Percentiles rank a stretch among this genome's conserved stretches.
Evolutionary conservation across 2,113 vertebrate species (phyloP).

Genomic region (Loxodonta africana): DNA sequence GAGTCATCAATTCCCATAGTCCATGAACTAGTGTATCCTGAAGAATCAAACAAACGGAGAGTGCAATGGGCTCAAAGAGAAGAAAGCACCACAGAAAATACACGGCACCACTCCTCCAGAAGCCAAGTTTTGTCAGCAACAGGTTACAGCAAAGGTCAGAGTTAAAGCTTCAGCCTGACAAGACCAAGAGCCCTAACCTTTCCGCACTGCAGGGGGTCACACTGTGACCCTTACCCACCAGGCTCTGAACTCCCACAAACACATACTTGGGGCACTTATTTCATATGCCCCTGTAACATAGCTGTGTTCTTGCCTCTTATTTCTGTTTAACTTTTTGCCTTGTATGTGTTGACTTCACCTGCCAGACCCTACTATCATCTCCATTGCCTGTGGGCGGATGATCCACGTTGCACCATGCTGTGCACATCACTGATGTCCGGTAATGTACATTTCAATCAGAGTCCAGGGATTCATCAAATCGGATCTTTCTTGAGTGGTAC

Average conservation of each 20-base stretch:
- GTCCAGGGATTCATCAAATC: not conserved
- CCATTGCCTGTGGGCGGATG: not conserved
- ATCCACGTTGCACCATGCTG: accelerated
- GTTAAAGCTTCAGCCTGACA: too few relatives aligned
- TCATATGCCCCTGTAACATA: not conserved
- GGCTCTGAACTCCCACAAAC: not conserved
- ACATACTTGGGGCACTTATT: accelerated
- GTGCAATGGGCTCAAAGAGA: not conserved
- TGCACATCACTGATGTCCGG: not conserved
- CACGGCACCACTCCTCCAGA: not conserved
- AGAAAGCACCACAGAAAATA: not conserved
- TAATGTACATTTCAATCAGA: not conserved
- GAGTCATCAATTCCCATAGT: constrained; percentile 92
- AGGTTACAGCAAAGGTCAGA: not conserved
- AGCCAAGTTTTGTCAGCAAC: not conserved
- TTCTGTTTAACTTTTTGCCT: not conserved
- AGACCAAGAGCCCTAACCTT: not conserved
- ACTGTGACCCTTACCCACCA: not conserved
- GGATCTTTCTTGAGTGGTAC: not conserved
- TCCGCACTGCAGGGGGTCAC: not conserved
- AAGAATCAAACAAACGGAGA: constrained; percentile 39
- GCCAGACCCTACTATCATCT: not conserved
- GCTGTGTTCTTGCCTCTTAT: not conserved
- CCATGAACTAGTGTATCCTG: constrained; percentile 93
- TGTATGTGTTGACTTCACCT: not conserved